Base-by-base conservation (phyloP, 2,113 vertebrate genomes). In the Orientallactaga bullata region DNA sequence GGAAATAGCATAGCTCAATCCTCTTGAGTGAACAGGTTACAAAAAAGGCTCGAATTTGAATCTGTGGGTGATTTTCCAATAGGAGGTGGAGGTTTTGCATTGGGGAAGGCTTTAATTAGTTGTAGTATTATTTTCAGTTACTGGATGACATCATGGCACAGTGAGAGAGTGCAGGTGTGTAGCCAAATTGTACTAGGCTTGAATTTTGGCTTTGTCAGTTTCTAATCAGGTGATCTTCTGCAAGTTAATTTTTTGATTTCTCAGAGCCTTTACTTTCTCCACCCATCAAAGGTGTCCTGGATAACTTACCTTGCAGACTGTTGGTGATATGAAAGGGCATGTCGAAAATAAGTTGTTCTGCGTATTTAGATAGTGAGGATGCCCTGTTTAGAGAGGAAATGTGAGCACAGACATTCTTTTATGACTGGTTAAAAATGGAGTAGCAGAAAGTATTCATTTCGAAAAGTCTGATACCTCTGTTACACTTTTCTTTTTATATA, bases 41-140 rank as follows among this genome's bases (percentile, higher is more conserved):
- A 39, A 23, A 42, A 42, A 78, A 60, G 1, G 12, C 60, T 77
- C 73, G 17, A 63, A 35, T 93, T 78, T 81, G 74, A 84, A 26
- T 89, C 47, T 85, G 61, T 78, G 85, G 58, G n/a, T 83, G 77
- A 87, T 89, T 79, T 83, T 80, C 42, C 37, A 7, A 24, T 32
- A 68, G 35, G 55, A 73, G 24, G 32, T 72, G 51, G 71, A 74
- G 91, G 60, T 13, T 3, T 20, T 69, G 28, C 8, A 11, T 9
- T 35, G 24, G 63, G 21, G 47, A 60, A 69, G 71, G 24, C n/a
- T 80, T 58, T 26, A 61, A 51, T 61, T 65, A 37, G 35, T 60
- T 39, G 18, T 79, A 35, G 55, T 79, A 58, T 79, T 35, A 37
- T 81, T 61, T 81, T 91, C 42, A 11, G 42, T 89, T 71, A 35